Base-by-base conservation (phyloP, 1,140 invertebrate species). In the Chionoecetes opilio region DNA sequence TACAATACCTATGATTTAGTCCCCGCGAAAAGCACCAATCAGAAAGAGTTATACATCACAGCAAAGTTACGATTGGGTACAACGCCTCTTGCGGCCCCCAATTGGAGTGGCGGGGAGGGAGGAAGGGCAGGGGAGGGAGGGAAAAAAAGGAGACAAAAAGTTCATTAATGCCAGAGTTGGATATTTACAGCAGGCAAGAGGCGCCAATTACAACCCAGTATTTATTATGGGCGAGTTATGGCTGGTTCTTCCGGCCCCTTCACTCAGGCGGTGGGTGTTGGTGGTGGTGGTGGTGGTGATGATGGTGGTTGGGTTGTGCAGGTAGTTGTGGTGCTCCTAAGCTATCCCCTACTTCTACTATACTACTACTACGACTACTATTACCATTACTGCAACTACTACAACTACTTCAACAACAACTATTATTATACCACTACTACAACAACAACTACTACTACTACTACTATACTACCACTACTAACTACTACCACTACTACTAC, bases 181-280 rank as follows among this genome's bases (percentile, higher is more conserved):
- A 94, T 94, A 91, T 94, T 91, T 94, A 94, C 93, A 91, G 84
- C 93, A 38, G 93, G 93, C 88, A 86, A 94, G 89, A 94, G 88
- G 37, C 88, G 34, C 93, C 93, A 94, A 85, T 94, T 85, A 91
- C 93, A 94, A 94, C 88, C 38, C 82, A 85, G 93, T 94, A 91
- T 94, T 86, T 94, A 94, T 94, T 94, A 94, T 89, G 32, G 87
- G 35, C 41, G 63, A 94, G 93, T 94, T 94, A 94, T 94, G 86
- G 82, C 87, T 89, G 86, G 34, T 75, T 94, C 86, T 89, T 94
- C 93, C 93, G 93, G 93, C 87, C 14, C 37, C 14, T 82, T 32
- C 32, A n/a, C 53, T 82, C 91, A 35, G 91, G 11, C 35, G 63
- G 29, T 34, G 53, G n/a, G 37, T 11, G 29, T 3, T 0, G 37